Conservation (phyloP, 2,113 vertebrate genomes). For the Vulpes ferrilata region DNA sequence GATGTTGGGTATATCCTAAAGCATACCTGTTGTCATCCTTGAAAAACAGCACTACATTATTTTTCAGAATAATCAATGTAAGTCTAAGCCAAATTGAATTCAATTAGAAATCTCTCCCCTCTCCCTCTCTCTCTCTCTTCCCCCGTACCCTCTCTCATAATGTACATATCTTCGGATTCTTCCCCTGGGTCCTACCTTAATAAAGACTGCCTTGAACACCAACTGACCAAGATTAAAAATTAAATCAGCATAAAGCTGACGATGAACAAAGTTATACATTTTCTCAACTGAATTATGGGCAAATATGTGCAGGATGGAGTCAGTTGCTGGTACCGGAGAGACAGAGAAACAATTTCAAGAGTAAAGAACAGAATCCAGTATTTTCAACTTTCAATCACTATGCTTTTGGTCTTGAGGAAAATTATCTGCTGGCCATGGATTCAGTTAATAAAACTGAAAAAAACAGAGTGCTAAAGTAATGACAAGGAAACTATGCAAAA, state of each 20-base stretch:
- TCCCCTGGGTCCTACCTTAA: not conserved
- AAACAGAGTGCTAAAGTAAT: not conserved
- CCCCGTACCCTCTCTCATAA: not conserved
- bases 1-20: not conserved
- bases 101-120: not conserved
- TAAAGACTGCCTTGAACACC: conserved; percentile 51
- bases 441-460: not conserved
- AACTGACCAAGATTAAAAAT: conserved; percentile 56
- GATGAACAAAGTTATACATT: conserved; percentile 7
- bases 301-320: not conserved
- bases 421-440: conserved; percentile 23
- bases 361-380: not conserved
- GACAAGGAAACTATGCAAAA: not conserved
- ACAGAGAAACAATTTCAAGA: not conserved
- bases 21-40: not conserved
- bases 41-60: not conserved
- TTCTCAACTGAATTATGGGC: not conserved
- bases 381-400: not conserved
- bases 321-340: not conserved
- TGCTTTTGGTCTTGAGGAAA: not conserved
- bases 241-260: conserved; percentile 30
- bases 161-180: not conserved
- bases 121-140: not conserved
- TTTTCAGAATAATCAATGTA: conserved; percentile 13
- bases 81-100: not conserved